Evolutionary conservation across 2,113 vertebrate species (phyloP).

Genomic region (Cryptomyrus ogoouensis): DNA sequence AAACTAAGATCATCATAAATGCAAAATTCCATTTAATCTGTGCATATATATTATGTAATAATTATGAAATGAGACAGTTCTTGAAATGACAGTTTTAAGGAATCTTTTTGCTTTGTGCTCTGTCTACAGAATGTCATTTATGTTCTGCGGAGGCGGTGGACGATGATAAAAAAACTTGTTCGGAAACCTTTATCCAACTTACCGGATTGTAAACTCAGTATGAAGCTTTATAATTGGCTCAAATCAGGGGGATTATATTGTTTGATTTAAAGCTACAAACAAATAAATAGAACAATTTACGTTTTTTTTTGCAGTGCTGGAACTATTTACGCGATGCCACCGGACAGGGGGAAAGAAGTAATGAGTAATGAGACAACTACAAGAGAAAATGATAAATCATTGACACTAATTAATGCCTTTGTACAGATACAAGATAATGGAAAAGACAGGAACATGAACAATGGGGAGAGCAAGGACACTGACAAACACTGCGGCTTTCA

Average conservation of each 20-base stretch:
- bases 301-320: neutral
- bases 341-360: neutral
- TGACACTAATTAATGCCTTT: neutral
- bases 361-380: neutral
- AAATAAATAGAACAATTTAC: neutral
- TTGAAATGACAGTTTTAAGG: neutral
- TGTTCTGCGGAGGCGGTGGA: neutral
- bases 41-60: neutral
- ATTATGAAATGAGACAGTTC: neutral
- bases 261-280: neutral
- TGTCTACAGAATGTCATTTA: neutral
- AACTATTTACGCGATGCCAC: neutral
- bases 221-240: slow-evolving; percentile 23
- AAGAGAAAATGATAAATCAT: neutral
- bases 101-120: neutral
- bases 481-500: neutral
- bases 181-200: neutral
- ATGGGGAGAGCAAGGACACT: neutral
- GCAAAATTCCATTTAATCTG: neutral
- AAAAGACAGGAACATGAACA: neutral
- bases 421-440: neutral
- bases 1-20: neutral
- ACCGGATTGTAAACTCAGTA: neutral
- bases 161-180: neutral
- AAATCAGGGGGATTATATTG: slow-evolving; percentile 4